Evolutionary conservation across 2,797 vertebrate genomes (phyloP).

Genomic region (Selene dorsalis): DNA sequence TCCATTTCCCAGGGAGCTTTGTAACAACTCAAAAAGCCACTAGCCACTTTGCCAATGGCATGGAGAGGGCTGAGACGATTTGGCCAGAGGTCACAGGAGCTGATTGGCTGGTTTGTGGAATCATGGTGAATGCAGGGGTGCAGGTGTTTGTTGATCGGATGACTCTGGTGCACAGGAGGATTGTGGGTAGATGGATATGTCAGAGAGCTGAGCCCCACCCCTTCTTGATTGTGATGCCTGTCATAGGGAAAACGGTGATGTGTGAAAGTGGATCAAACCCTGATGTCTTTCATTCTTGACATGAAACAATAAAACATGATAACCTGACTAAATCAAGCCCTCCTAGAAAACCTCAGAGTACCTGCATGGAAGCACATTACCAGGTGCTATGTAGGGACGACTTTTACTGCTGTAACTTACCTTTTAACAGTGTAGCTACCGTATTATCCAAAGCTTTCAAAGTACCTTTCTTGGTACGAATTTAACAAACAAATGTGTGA

Average conservation of each 20-base stretch:
- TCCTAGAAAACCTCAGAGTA: conserved; percentile 20
- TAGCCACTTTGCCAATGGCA: conserved; percentile 76
- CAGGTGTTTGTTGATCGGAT: conserved; percentile 84
- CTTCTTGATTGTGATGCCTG: conserved; percentile 66
- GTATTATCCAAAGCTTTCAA: conserved; percentile 52
- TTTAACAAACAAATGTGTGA: conserved; percentile 56
- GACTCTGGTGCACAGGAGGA: conserved; percentile 84
- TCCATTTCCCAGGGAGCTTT: conserved; percentile 76
- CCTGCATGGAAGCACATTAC: conserved; percentile 43
- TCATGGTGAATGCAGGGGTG: conserved; percentile 83
- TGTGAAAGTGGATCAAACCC: conserved; percentile 56
- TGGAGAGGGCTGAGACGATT: conserved; percentile 72
- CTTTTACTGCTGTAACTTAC: conserved; percentile 72
- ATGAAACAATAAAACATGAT: conserved; percentile 43
- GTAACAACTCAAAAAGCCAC: conserved; percentile 74
- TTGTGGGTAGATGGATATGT: conserved; percentile 85
- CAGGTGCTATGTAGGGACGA: conserved; percentile 49
- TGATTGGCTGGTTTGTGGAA: conserved; percentile 79
- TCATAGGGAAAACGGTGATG: conserved; percentile 53
- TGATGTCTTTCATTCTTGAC: conserved; percentile 37
- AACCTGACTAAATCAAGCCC: conserved; percentile 32
- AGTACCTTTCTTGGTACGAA: conserved; percentile 26
- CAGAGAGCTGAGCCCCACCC: conserved; percentile 71
- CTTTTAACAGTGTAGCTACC: conserved; percentile 60
- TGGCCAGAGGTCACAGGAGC: conserved; percentile 76